These are phyloP conservation scores for Phataginus tetradactyla DNA, from an alignment of 2,797 vertebrate genomes.

Conservation along the genomic window DNA sequence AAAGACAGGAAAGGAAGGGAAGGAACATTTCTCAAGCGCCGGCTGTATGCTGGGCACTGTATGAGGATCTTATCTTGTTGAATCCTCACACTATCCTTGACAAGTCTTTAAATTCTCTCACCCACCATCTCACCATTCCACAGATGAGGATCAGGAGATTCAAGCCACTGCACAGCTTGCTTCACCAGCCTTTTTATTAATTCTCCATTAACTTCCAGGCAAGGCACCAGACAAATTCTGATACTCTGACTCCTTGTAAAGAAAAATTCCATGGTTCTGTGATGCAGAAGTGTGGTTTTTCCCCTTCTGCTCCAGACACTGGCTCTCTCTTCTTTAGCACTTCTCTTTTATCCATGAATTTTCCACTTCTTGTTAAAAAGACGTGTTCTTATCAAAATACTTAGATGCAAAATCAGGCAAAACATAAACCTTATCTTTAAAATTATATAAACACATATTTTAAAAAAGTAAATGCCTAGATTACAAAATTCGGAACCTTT, in stretches of 20 bases:
- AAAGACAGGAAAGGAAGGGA: neutral
- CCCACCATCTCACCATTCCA: neutral
- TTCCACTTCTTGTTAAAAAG: neutral
- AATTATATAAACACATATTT: neutral
- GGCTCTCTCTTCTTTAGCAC: neutral
- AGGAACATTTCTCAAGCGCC: neutral
- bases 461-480: neutral
- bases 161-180: neutral
- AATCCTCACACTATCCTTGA: neutral
- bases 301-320: neutral
- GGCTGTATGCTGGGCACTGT: too few species aligned
- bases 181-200: neutral
- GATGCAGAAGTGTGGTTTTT: neutral
- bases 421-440: neutral
- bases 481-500: neutral
- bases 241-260: neutral
- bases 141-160: neutral
- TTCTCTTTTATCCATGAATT: neutral
- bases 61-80: neutral
- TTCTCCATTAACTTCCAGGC: constrained; percentile 19
- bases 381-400: neutral
- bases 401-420: neutral
- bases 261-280: neutral
- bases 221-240: neutral
- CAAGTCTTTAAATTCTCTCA: neutral